phyloP scores from a whole-genome alignment of 2,113 vertebrate genomes.

The Empidonax traillii region DNA sequence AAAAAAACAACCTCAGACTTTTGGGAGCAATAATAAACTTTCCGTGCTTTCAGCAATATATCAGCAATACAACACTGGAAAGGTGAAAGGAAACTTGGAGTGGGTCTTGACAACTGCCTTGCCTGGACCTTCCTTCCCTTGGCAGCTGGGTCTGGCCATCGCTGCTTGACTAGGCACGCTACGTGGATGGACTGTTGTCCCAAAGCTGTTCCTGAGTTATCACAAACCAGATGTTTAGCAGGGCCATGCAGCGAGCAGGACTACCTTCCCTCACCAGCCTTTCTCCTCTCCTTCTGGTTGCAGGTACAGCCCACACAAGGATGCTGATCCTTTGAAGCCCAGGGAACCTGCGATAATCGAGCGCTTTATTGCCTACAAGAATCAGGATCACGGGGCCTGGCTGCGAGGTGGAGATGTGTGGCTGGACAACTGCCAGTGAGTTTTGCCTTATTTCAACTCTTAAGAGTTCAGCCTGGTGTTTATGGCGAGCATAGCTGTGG shows the following conservation, averaged over 20 bases:
- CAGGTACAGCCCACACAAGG: constrained; percentile 94
- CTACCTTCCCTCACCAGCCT: background rate
- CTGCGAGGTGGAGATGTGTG: constrained; percentile 96
- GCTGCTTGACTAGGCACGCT: background rate
- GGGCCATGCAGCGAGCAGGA: background rate
- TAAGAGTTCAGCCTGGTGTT: constrained; percentile 18
- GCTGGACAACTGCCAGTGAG: constrained; percentile 96
- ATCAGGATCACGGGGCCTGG: constrained; percentile 98
- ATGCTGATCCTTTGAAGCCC: constrained; percentile 92
- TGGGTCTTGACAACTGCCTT: background rate
- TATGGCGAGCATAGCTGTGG: constrained; percentile 28
- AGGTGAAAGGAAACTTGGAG: constrained; percentile 44
- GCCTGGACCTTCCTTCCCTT: background rate
- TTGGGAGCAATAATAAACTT: constrained; percentile 33
- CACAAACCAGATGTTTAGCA: background rate
- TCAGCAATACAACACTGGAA: background rate
- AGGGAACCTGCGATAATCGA: constrained; percentile 91
- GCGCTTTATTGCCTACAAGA: constrained; percentile 92
- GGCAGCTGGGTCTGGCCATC: background rate
- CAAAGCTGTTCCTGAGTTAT: background rate
- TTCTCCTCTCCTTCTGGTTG: background rate
- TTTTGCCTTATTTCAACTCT: constrained; percentile 63
- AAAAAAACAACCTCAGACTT: background rate
- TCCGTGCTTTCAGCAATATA: constrained; percentile 6
- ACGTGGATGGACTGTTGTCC: background rate